Base-by-base conservation (phyloP, 2,888 invertebrate genomes). In the Tetheella fluctuosa region DNA sequence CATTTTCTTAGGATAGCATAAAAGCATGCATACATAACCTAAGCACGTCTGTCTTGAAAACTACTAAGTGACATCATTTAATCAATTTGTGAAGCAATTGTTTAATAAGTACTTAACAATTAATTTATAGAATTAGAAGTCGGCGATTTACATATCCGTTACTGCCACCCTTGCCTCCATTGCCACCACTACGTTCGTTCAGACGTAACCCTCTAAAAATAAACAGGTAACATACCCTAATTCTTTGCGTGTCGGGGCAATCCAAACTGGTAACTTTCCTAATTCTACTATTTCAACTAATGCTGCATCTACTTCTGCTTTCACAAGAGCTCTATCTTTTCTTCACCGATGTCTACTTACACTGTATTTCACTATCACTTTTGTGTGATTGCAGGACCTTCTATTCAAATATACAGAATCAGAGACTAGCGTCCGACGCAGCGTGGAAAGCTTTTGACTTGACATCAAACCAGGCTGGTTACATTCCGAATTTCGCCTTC, bases 401-500 rank as follows among this genome's bases (percentile, higher is more conserved):
- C 75, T 70, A 80, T 75, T 68, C 79, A 25, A 85, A 86, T 74
- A 63, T 84, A 62, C 84, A 85, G 60, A 84, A 80, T 66, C 92
- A 91, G 71, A 82, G 70, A 60, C 75, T 84, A 67, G 91, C 92
- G 56, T 80, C 81, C 65, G 73, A 85, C 65, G 89, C 91, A 15
- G 91, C 93, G 39, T 84, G 77, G 60, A 90, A 88, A 76, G 91
- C 93, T 52, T 93, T 78, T 76, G 90, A 90, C 68, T 67, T 88
- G 68, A 85, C 91, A 13, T 84, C 86, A 64, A 88, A 88, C 73
- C 80, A 81, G 64, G 81, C 83, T 69, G 83, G 82, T 70, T 77
- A 75, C 68, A 79, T 78, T 79, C 81, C 80, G 39, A 80, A 83
- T 86, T 86, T 86, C 80, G 73, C 79, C 78, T 80, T 75, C 81